A percentile compares a stretch with the other conserved stretches of the same genome.
Evolutionary conservation across 2,888 invertebrate genomes (phyloP).

Genomic region (Anoplius nigerrimus): DNA sequence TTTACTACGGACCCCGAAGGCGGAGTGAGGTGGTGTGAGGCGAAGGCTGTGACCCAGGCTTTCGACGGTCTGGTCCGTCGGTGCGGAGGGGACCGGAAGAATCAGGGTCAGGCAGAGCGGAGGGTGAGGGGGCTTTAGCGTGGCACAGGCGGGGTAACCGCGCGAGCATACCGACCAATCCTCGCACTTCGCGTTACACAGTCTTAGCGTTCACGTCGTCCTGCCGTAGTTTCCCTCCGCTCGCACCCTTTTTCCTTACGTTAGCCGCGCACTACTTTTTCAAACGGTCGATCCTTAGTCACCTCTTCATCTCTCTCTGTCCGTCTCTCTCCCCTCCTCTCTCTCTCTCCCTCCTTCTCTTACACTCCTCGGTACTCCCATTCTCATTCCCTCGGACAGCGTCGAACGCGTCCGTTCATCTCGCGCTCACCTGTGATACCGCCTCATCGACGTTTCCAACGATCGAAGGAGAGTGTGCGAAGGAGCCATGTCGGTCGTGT

Average conservation of each 20-base stretch:
- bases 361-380: no score
- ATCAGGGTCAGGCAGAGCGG: no score
- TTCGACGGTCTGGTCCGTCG: no score
- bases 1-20: neutral
- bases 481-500: conserved; percentile 78
- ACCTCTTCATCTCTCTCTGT: neutral
- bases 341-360: neutral
- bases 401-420: neutral
- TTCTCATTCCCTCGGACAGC: no score
- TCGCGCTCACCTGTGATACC: conserved; percentile 18
- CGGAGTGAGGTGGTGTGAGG: neutral
- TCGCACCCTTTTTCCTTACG: neutral
- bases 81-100: no score
- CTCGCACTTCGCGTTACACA: conserved; percentile 48
- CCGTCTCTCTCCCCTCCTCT: neutral
- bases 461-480: no score
- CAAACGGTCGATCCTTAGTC: conserved; percentile 2
- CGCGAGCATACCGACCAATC: conserved; percentile 44
- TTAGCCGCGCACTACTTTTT: neutral
- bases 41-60: neutral
- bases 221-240: neutral
- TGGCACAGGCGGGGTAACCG: conserved; percentile 14
- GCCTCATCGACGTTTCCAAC: conserved; percentile 8
- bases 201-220: conserved; percentile 40
- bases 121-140: no score